Evolutionary conservation across 2,888 invertebrate species (phyloP), one percentile per base, ranked within the genome.

Genomic region (Tinea semifulvella): DNA sequence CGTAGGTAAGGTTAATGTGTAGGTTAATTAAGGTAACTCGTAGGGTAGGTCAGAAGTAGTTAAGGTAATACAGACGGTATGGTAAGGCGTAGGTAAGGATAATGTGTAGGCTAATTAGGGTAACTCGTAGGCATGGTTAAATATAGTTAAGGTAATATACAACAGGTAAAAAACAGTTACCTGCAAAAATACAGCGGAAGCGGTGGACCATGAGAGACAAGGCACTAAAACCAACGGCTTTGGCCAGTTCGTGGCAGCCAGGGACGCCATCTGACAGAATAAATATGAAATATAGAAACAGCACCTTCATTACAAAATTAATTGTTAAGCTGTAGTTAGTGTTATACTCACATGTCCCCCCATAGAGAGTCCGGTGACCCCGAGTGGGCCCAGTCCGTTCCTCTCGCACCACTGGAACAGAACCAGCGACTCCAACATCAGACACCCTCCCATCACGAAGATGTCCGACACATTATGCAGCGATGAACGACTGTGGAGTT

Each of bases 361-460:
- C 97, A 98, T 97, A 19, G 98, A 98, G 45, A 98, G 85, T 7
- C 98, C 98, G 20, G 96, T 95, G 44, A 98, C 86, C 43, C 96
- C 97, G 16, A 98, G 83, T 0, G 98, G 98, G 8, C 96, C 96
- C 55, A 90, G 91, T 10, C 96, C 97, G 63, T 92, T 87, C 45
- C 86, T 81, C 72, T 96, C 94, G 66, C 95, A 94, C 97, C 97
- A 98, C 70, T 96, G 90, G 52, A 98, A 85, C 52, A 99, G 80
- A 42, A 92, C 96, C 54, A 96, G 77, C 28, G 94, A 91, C 79
- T 99, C 99, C 56, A 98, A 84, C 50, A 98, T 92, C 47, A 99
- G 82, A 61, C 97, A 95, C 35, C 96, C 98, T 46, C 98, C 98
- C 98, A 99, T 99, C 52, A 98, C 94, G 83, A 99, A 98, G 63